A percentile compares a stretch with the other conserved stretches of the same genome.
phyloP scores from a whole-genome alignment of 2,797 vertebrate genomes.

The Eleutherodactylus coqui region DNA sequence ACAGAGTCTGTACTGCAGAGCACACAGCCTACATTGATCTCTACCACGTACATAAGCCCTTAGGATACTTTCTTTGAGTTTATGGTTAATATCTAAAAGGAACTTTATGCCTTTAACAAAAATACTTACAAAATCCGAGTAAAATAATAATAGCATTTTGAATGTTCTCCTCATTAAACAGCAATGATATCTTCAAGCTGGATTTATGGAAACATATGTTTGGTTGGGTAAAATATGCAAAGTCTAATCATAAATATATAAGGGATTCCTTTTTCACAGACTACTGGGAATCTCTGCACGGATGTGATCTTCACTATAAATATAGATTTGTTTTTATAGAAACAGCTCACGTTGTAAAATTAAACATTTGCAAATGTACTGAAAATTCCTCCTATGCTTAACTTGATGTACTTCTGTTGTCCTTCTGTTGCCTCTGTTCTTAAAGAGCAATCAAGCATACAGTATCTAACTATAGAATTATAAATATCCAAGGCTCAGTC shows the following conservation, averaged over 20 bases:
- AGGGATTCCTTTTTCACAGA: constrained; percentile 23
- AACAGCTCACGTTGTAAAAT: constrained; percentile 49
- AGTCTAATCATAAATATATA: constrained; percentile 31
- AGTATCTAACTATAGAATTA: constrained; percentile 55
- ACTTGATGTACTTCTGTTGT: constrained; percentile 56
- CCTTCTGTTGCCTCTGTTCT: constrained; percentile 59
- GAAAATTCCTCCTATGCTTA: constrained; percentile 42
- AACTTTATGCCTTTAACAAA: background rate
- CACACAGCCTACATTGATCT: no score
- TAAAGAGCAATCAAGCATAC: constrained; percentile 58
- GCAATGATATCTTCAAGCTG: constrained; percentile 15
- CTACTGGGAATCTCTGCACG: constrained; percentile 27
- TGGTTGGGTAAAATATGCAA: constrained; percentile 25
- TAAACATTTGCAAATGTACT: constrained; percentile 50
- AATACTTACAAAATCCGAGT: background rate
- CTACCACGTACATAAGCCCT: no score
- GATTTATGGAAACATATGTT: constrained; percentile 9
- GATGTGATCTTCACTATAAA: constrained; percentile 13
- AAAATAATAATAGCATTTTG: constrained; percentile 18
- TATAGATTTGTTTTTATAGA: constrained; percentile 30
- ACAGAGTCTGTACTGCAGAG: no score
- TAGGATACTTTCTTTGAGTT: background rate
- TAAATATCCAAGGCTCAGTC: constrained; percentile 54
- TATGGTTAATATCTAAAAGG: background rate
- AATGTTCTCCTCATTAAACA: constrained; percentile 9